These are phyloP conservation scores for Ditula angustiorana DNA, from an alignment of 2,888 invertebrate genomes.

Conservation along the genomic window DNA sequence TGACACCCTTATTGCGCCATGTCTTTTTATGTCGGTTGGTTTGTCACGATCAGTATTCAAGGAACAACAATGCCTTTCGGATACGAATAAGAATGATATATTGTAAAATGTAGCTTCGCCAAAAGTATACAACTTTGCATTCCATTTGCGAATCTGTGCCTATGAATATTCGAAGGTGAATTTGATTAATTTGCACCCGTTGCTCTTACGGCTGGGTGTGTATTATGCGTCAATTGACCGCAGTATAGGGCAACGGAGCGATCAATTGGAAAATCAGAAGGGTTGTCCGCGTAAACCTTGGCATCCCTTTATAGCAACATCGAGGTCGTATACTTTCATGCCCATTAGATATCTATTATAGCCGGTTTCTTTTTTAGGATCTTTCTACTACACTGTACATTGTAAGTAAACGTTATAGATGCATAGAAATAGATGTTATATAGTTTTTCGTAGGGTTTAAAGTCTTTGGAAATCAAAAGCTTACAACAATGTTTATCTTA, in stretches of 20 bases:
- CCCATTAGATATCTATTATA: slow-evolving; percentile 33
- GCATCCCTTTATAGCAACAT: slow-evolving; percentile 54
- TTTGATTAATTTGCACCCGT: slow-evolving; percentile 29
- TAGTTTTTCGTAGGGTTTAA: no score
- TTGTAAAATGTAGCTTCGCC: slow-evolving; percentile 71
- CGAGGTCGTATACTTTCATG: slow-evolving; percentile 48
- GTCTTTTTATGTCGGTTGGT: slow-evolving; percentile 50
- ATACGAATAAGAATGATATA: slow-evolving; percentile 71
- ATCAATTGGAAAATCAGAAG: slow-evolving; percentile 71
- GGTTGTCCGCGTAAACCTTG: slow-evolving; percentile 50
- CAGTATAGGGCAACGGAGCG: slow-evolving; percentile 60
- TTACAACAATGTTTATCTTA: slow-evolving; percentile 16
- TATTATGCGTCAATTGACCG: slow-evolving; percentile 45
- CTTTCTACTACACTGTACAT: neutral
- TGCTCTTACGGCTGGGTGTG: slow-evolving; percentile 12
- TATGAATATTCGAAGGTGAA: slow-evolving; percentile 25
- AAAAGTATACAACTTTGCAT: slow-evolving; percentile 56
- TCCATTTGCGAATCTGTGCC: slow-evolving; percentile 37
- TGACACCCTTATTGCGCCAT: slow-evolving; percentile 47
- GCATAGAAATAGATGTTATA: no score
- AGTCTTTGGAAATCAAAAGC: slow-evolving; percentile 9
- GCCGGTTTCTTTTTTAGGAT: slow-evolving; percentile 11
- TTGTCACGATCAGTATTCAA: slow-evolving; percentile 70
- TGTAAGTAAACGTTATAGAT: no score
- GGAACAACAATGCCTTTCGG: slow-evolving; percentile 56